Base-by-base conservation (phyloP, 1,140 invertebrate species). In the Varroa destructor region DNA sequence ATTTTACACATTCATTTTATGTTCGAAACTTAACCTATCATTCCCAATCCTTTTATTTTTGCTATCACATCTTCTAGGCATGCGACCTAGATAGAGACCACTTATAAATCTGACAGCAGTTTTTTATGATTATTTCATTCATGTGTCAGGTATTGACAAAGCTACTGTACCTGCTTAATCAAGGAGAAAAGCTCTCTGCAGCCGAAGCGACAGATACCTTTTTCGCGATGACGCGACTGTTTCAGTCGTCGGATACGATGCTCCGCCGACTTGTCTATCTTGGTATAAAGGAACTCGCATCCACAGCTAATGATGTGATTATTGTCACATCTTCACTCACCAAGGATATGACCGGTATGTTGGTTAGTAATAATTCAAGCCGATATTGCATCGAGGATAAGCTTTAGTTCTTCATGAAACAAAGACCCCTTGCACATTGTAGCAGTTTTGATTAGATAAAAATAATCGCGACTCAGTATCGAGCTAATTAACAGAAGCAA, bases 171-270 rank as follows among this genome's bases (percentile, higher is more conserved):
- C 81, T 99, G 72, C 82, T 99, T 42, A 97, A 97, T 79, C 93
- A 86, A 84, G 93, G 95, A 0, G 95, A 98, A 79, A 86, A 86
- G 75, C 83, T 99, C 71, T 89, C 89, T 6, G 87, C 88, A 0
- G 89, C 88, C 64, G 97, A 99, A 82, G 97, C 96, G 0, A 99
- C 96, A 8, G 95, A 98, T 77, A 89, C 90, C 25, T 99, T 99
- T 80, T 99, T 99, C 83, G 95, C 96, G 8, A 97, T 98, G 85
- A 99, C 97, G 1, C 99, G 99, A 81, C 81, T 99, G 6, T 99
- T 98, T 80, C 97, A 99, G 80, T 95, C 90, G 0, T 90, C 91
- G 78, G 95, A 99, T 84, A 88, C 94, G 0, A 90, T 93, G 73
- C 80, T 99, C 8, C 84, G 97, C 25, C 82, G 96, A 64, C 86